Evolutionary conservation across 2,888 invertebrate species (phyloP).

Genomic region (Pelosia muscerda): DNA sequence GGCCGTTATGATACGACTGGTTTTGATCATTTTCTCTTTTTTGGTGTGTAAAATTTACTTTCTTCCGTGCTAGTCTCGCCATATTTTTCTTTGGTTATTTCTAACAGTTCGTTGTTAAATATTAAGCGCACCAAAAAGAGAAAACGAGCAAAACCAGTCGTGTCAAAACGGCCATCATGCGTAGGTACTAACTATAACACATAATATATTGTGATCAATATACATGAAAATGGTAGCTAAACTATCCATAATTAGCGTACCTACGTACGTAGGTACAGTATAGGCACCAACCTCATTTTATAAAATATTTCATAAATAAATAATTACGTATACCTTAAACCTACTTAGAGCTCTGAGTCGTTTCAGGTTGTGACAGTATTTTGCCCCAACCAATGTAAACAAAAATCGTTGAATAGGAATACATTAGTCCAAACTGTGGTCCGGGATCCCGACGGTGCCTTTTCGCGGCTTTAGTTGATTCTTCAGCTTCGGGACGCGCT

Average conservation of each 20-base stretch:
- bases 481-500: constrained; percentile 39
- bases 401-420: constrained; percentile 80
- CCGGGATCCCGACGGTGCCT: constrained; percentile 57
- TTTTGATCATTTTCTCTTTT: no score
- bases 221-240: constrained; percentile 3
- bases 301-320: not conserved
- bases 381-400: constrained; percentile 83
- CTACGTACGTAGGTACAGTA: no score
- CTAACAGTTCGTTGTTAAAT: no score
- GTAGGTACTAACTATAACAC: not conserved
- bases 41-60: no score
- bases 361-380: constrained; percentile 51
- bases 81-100: no score
- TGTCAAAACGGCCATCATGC: no score
- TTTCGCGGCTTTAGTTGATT: constrained; percentile 43
- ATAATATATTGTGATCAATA: not conserved
- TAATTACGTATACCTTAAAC: not conserved
- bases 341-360: constrained; percentile 22
- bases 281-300: not conserved
- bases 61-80: no score
- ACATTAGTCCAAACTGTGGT: constrained; percentile 68
- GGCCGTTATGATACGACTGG: no score
- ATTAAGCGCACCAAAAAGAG: no score
- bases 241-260: not conserved
- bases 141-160: no score